A percentile compares a stretch with the other conserved stretches of the same genome.
Evolutionary conservation across 2,888 invertebrate species (phyloP).

Genomic region (Ceraclea dissimilis): DNA sequence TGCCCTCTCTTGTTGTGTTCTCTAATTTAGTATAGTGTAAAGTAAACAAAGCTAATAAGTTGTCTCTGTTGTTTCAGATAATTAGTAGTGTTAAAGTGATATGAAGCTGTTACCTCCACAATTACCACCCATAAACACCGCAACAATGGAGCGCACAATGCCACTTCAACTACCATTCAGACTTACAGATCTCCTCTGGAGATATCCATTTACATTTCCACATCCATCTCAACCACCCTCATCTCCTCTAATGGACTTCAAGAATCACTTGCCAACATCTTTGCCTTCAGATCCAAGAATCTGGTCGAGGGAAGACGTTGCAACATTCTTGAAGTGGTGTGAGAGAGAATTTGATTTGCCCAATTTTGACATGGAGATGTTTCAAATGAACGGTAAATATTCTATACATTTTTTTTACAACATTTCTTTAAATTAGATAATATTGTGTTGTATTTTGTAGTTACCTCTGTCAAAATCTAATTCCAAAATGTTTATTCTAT

Average conservation of each 20-base stretch:
- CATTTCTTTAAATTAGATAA: too few relatives aligned
- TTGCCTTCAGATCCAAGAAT: constrained; percentile 82
- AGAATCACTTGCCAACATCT: constrained; percentile 76
- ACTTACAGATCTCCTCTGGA: constrained; percentile 78
- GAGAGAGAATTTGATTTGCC: constrained; percentile 89
- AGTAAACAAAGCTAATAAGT: too few relatives aligned
- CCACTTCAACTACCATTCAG: constrained; percentile 73
- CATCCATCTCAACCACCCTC: constrained; percentile 53
- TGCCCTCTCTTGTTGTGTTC: too few relatives aligned
- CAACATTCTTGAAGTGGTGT: constrained; percentile 82
- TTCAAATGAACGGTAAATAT: constrained; percentile 87
- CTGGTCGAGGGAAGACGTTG: constrained; percentile 87
- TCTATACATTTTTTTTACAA: background rate
- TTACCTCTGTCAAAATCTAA: too few relatives aligned
- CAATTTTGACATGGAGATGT: constrained; percentile 85
- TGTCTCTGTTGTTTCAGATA: background rate
- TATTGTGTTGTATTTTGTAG: too few relatives aligned
- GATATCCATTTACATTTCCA: constrained; percentile 74
- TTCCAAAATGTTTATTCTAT: background rate
- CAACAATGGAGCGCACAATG: constrained; percentile 58
- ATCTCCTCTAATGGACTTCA: constrained; percentile 73
- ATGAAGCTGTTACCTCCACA: constrained; percentile 65
- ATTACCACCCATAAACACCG: constrained; percentile 61
- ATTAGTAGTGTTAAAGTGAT: constrained; percentile 6
- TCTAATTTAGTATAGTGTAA: too few relatives aligned